Base-by-base conservation (phyloP, 2,888 invertebrate species). In the Drosophila kuntzei region DNA sequence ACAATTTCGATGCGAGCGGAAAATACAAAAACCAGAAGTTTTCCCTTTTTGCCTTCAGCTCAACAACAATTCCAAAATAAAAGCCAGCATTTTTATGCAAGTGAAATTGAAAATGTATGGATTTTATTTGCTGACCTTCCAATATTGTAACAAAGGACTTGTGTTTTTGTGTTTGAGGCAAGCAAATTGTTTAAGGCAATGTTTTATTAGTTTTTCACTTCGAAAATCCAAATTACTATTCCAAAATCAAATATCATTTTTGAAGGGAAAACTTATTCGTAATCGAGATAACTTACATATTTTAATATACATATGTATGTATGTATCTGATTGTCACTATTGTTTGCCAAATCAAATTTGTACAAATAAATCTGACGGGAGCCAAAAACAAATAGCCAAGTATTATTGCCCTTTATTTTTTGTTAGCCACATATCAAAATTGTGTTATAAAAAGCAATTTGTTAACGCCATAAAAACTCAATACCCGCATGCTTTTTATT, bases 401-500 rank as follows among this genome's bases (percentile, higher is more conserved):
- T 75, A 71, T 75, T 62, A 74, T 71, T 73, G 51, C 44, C 41
- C 25, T 60, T 66, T 64, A 43, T 64, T 47, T 47, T 27, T 29
- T 60, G 66, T 50, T 53, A 49, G 64, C 65, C 65, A 59, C 60
- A 60, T 54, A 73, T 68, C 63, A 74, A 80, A 83, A 83, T 78
- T 86, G 87, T 87, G 85, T 74, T 86, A 83, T 86, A 88, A 88
- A 85, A 86, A 71, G 76, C 87, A 80, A 85, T 85, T 85, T 85
- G 85, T 88, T 88, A 80, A 79, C 85, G 76, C 84, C 79, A 86
- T 79, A 88, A 88, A 82, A 85, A 61, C 62, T 59, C 43, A 63
- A 78, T 71, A 71, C 71, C 71, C 55, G 60, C 65, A 73, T 70
- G 65, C 63, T 70, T 76, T 84, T 87, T 87, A 85, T 87, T 71